Evolutionary conservation across 2,797 vertebrate species (phyloP), one percentile per base, ranked within the genome.

Genomic region (Clarias pachynema): DNA sequence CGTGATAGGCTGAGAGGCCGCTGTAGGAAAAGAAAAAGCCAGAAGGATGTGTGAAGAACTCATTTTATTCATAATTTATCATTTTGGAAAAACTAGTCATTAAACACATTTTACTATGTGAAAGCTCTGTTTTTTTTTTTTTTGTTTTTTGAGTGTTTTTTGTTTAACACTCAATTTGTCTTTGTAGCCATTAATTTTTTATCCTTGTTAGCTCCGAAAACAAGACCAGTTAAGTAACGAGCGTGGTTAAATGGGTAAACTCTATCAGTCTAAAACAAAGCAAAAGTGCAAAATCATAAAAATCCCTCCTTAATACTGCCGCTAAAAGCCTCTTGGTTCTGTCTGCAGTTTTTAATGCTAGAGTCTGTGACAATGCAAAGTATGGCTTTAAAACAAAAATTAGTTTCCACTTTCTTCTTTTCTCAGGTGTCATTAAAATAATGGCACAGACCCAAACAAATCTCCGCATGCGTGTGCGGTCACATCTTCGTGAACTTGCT

Each of bases 341-440:
- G 56, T 29, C 20, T 6, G 24, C 20, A 59, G 29, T 59, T 31
- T 56, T 56, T 29, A 56, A 78, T 34, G 20, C 56, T 22, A 34
- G 29, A 22, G 29, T 34, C 74, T 78, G 73, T 20, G 73, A 22
- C 18, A 18, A 31, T 12, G 26, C 69, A 49, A n/a, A 49, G 24
- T 15, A 2, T 8, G 22, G 31, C 56, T 59, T 59, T 56, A 12
- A 3, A 60, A 31, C 37, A 24, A 40, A 34, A 78, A 62, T 22
- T 14, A 31, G 16, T 59, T 57, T 75, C 37, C 37, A 73, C 57
- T 65, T 72, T 75, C 24, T 74, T 73, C 57, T 62, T 63, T 34
- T n/a, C 62, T 66, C n/a, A 75, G 79, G 34, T 73, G 34, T 40
- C 49, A 66, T 85, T 66, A 82, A 81, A 82, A 44, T 75, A 81